Evolutionary conservation across 1,140 invertebrate genomes (phyloP).

Genomic region (Drosophila pectinifera): DNA sequence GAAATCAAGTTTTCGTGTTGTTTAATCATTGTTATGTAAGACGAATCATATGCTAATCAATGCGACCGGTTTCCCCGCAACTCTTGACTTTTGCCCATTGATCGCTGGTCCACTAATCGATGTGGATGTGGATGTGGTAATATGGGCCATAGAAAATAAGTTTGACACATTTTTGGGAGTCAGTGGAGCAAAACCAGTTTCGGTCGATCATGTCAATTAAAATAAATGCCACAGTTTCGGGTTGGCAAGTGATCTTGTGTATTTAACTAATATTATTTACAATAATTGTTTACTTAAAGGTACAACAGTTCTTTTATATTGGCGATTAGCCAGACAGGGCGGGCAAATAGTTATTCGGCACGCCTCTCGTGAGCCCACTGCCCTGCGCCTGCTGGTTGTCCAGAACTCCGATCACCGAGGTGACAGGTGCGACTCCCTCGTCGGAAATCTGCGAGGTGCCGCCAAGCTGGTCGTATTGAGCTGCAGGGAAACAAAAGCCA

Average conservation of each 20-base stretch:
- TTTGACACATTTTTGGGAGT: constrained; percentile 52
- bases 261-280: constrained; percentile 46
- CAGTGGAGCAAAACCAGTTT: constrained; percentile 21
- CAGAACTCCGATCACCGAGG: constrained; percentile 77
- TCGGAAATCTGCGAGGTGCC: constrained; percentile 80
- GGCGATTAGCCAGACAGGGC: constrained; percentile 52
- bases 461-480: constrained; percentile 83
- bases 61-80: constrained; percentile 61
- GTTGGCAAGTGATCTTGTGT: constrained; percentile 23
- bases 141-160: constrained; percentile 17
- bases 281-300: constrained; percentile 34
- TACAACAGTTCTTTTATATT: constrained; percentile 50
- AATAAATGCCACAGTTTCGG: constrained; percentile 32
- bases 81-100: constrained; percentile 14
- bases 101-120: constrained; percentile 40
- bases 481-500: constrained; percentile 44
- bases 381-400: constrained; percentile 42
- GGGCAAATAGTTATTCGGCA: constrained; percentile 68
- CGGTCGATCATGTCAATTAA: background rate
- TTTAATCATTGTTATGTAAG: constrained; percentile 57
- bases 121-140: constrained; percentile 56
- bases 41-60: constrained; percentile 68
- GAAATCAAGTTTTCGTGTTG: constrained; percentile 44
- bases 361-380: constrained; percentile 8
- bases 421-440: constrained; percentile 78